Conservation (phyloP, 2,113 vertebrate species). For the Athene noctua region DNA sequence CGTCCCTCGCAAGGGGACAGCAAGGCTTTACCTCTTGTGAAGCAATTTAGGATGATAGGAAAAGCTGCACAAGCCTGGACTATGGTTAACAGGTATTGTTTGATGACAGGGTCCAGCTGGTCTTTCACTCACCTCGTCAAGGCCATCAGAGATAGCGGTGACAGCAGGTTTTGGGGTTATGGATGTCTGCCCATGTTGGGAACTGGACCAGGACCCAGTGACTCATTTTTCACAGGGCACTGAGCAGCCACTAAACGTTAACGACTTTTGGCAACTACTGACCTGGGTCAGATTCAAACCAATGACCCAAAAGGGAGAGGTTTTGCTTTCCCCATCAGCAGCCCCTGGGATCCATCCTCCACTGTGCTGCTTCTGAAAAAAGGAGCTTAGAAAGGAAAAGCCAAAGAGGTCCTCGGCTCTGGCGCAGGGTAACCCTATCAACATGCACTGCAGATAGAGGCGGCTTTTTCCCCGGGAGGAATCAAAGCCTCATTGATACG, state of each 20-base stretch:
- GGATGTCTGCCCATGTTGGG: not conserved
- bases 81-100: rapidly evolving
- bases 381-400: not conserved
- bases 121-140: not conserved
- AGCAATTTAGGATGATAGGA: rapidly evolving
- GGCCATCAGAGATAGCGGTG: not conserved
- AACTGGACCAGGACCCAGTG: not conserved
- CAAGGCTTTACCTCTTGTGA: not conserved
- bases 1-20: not conserved
- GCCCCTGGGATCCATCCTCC: not conserved
- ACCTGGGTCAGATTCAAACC: not conserved
- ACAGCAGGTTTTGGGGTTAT: not conserved
- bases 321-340: not conserved
- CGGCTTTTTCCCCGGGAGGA: not conserved
- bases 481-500: conserved; percentile 62
- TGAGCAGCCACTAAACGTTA: not conserved
- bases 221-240: conserved; percentile 9
- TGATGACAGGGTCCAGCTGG: not conserved
- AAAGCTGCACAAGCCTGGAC: not conserved
- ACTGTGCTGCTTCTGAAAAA: not conserved
- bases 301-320: conserved; percentile 20
- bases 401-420: not conserved
- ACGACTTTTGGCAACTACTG: conserved; percentile 6
- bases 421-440: conserved; percentile 44
- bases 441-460: conserved; percentile 30